Base-by-base conservation (phyloP, 1,140 invertebrate species). In the Euura lappo region DNA sequence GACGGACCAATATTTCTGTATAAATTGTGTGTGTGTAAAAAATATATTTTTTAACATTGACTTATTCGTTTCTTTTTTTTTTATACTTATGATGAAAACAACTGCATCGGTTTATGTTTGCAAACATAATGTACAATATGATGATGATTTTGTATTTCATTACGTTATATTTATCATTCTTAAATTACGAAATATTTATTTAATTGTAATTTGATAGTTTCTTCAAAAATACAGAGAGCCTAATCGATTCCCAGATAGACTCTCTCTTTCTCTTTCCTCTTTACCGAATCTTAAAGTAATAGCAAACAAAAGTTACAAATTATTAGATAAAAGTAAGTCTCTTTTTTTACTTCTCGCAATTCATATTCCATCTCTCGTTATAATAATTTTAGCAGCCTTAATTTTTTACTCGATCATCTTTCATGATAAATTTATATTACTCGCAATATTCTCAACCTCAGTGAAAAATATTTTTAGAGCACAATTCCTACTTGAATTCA, bases 11-110 rank as follows among this genome's bases (percentile, higher is more conserved):
- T 76, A 74, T 82, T 85, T 85, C 71, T 85, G 77, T 84, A 85
- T 6, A 51, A 28, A 86, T 85, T 77, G 77, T 79, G 74, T 80
- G 79, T 79, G 82, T 76, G 84, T 86, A 86, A 85, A 87, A 87
- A 87, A 87, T 86, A 87, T 87, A 86, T 87, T 87, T 60, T 84
- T 83, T 75, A 86, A 85, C 80, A 79, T 78, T 73, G 74, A 79
- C 82, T 73, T 75, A 28, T 28, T 28, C 28, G 28, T 28, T 28
- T 28, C 28, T 28, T 28, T 28, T 28, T 28, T 28, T 28, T 28
- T 28, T 28, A 28, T 28, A 28, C 28, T 28, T 28, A 28, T 77
- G 77, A 80, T 84, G 83, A 82, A 84, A 82, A 82, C 71, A 73
- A 65, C 85, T 81, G 78, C 87, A 81, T 79, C 84, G 78, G 60